Evolutionary conservation across 2,888 invertebrate species (phyloP).

Genomic region (Crossocerus cetratus): DNA sequence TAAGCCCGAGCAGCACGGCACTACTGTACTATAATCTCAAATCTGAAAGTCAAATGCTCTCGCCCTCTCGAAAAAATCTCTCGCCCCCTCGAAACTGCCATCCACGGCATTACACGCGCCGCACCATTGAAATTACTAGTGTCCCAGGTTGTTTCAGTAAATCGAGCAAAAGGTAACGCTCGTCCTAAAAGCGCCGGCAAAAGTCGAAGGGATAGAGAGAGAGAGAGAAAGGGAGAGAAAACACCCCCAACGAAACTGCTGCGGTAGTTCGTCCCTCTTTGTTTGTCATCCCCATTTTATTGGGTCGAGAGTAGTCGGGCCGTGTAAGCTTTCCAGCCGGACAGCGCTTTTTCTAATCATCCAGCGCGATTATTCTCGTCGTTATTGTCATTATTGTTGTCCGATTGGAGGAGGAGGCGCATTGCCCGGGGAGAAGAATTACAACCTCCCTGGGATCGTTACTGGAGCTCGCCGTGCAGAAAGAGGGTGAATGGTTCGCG

Average conservation of each 20-base stretch:
- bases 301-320: too few species aligned
- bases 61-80: neutral
- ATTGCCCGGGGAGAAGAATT: constrained; percentile 59
- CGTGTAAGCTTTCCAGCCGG: too few species aligned
- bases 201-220: too few species aligned
- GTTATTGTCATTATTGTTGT: constrained; percentile 54
- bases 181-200: neutral
- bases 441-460: constrained; percentile 63
- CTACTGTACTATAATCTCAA: neutral
- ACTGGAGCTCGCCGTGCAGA: constrained; percentile 38
- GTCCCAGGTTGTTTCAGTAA: neutral
- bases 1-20: neutral
- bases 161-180: neutral
- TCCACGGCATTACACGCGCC: neutral
- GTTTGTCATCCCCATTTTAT: neutral
- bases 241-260: too few species aligned
- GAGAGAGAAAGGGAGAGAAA: neutral
- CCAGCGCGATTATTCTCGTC: constrained; percentile 46
- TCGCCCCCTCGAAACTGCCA: neutral
- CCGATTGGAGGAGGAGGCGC: constrained; percentile 55
- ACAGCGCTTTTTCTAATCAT: constrained; percentile 45
- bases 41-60: neutral
- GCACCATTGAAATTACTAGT: neutral
- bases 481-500: constrained; percentile 20
- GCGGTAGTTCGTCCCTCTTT: too few species aligned